A percentile compares a stretch with the other conserved stretches of the same genome.
Conservation (phyloP, 2,888 invertebrate species). For the Arrhopalites spinosus region DNA sequence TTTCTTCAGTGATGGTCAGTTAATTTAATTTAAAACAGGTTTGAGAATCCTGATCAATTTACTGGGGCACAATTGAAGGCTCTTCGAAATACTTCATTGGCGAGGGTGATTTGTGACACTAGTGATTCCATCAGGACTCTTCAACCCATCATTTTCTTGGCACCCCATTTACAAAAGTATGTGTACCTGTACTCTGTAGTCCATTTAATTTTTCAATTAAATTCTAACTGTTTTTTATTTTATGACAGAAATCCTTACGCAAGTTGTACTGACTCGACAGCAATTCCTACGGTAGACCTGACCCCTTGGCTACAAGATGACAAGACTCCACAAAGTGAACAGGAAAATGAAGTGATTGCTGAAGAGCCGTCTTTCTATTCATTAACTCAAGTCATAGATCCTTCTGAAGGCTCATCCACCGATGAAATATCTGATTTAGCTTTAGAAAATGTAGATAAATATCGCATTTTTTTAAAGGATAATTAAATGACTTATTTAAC, state of each 20-base stretch:
- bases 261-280: conserved; percentile 40
- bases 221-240: not conserved
- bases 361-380: conserved; percentile 35
- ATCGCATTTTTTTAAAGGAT: conserved; percentile 19
- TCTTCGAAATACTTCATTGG: conserved; percentile 71
- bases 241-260: conserved; percentile 50
- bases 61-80: conserved; percentile 77
- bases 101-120: conserved; percentile 74
- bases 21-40: too few relatives aligned
- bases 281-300: conserved; percentile 47
- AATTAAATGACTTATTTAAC: not conserved
- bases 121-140: conserved; percentile 69
- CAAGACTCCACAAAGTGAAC: not conserved
- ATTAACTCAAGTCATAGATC: conserved; percentile 17
- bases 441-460: conserved; percentile 29
- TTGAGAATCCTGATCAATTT: conserved; percentile 64
- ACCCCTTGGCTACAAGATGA: conserved; percentile 41
- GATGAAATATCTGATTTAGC: conserved; percentile 29
- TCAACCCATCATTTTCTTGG: conserved; percentile 73
- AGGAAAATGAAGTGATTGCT: conserved; percentile 9
- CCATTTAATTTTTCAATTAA: not conserved
- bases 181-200: not conserved
- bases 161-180: conserved; percentile 63
- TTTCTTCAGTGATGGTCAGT: too few relatives aligned
- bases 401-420: conserved; percentile 1